Base-by-base conservation (phyloP, 2,888 invertebrate species). In the Ectobius pallidus region DNA sequence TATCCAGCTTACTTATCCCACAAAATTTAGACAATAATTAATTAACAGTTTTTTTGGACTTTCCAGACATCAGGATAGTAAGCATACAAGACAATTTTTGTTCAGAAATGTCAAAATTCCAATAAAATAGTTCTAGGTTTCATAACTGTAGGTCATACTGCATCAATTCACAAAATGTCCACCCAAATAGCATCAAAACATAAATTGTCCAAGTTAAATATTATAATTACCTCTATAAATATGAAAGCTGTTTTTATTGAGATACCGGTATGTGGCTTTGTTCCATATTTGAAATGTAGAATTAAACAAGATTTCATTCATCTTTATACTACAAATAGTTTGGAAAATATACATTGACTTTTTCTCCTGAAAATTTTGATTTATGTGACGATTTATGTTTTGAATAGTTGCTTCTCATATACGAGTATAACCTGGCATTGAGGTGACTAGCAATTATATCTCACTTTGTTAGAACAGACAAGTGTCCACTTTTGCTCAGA, bases 391-490 rank as follows among this genome's bases (percentile, higher is more conserved):
- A 52, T 52, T 52, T 6, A 20, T 11, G 3, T 52, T 52, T 52
- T 39, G 7, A 22, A 18, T 52, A 52, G 52, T 22, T 52, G 52
- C 52, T 52, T 20, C 22, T 52, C 52, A 52, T 52, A 52, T 52
- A n/a, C n/a, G n/a, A n/a, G n/a, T n/a, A n/a, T n/a, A n/a, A n/a
- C n/a, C n/a, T n/a, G n/a, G n/a, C n/a, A n/a, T n/a, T n/a, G n/a
- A n/a, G n/a, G n/a, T n/a, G n/a, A n/a, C n/a, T n/a, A n/a, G n/a
- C n/a, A n/a, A n/a, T n/a, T n/a, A n/a, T n/a, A n/a, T n/a, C n/a
- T n/a, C n/a, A n/a, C n/a, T n/a, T n/a, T n/a, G n/a, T n/a, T n/a
- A n/a, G n/a, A n/a, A n/a, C n/a, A n/a, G n/a, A n/a, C n/a, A n/a
- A n/a, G n/a, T n/a, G n/a, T n/a, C n/a, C n/a, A n/a, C n/a, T n/a